Evolutionary conservation across 2,797 vertebrate genomes (phyloP), one percentile per base, ranked within the genome.

Genomic region (Intellagama lesueurii): DNA sequence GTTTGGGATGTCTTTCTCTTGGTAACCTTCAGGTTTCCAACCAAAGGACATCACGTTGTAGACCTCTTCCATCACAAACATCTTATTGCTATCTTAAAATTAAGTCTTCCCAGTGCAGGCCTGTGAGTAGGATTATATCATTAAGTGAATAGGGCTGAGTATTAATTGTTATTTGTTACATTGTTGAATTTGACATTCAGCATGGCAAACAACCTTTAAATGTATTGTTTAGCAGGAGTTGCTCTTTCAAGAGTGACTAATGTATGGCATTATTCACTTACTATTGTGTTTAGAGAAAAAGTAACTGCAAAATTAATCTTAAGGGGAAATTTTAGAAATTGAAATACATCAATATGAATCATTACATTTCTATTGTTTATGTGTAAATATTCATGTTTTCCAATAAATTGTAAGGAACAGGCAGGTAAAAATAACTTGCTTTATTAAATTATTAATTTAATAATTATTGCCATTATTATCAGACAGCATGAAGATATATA

Each of bases 231-330:
- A 35, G 73, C 90, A 87, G 90, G 66, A 82, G 30, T n/a, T 60
- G 68, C 40, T 52, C 9, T 77, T 83, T 89, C 83, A 92, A 75
- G 24, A 44, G 47, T 94, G 94, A 93, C 88, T 92, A 93, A 94
- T 88, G 35, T 47, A 91, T 88, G 73, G n/a, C 64, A 66, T 52
- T 56, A 30, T 90, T 91, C 85, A 93, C 19, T 64, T 22, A 64
- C 16, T 22, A 64, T 64, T 64, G 60, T 12, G 60, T 64, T 17
- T 64, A 64, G 81, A 81, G 90, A 94, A 94, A 94, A 94, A 95
- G 90, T 93, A 94, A 91, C 90, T 94, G 91, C 94, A 93, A 94
- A 93, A 92, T 92, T 96, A 95, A 92, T 95, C 95, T 90, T 93
- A 91, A 90, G 95, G 91, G 90, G 90, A 94, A 94, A 92, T 87